These are phyloP conservation scores for Engraulis encrasicolus DNA, from an alignment of 2,113 vertebrate genomes.

Conservation along the genomic window DNA sequence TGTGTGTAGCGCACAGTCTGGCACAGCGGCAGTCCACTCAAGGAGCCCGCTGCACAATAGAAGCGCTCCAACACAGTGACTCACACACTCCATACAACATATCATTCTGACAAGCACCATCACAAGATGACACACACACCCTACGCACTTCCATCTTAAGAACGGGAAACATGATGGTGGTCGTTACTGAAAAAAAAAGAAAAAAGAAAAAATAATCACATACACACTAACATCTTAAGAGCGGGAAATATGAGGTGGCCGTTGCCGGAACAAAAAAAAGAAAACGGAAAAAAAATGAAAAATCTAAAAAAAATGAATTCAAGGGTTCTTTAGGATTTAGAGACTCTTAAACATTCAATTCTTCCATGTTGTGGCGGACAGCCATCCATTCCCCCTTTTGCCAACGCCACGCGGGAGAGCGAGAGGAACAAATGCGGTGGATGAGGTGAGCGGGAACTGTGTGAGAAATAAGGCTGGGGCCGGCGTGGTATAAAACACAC, in stretches of 20 bases:
- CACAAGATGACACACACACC: not conserved
- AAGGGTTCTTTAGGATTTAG: not conserved
- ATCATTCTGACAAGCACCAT: not conserved
- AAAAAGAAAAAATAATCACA: not conserved
- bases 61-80: not conserved
- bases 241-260: too few species aligned
- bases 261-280: too few species aligned
- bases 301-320: not conserved
- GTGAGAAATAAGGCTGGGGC: not conserved
- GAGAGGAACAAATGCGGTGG: not conserved
- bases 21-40: not conserved
- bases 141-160: not conserved
- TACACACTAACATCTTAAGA: not conserved
- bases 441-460: not conserved
- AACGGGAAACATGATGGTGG: too few species aligned
- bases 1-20: too few species aligned
- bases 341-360: not conserved
- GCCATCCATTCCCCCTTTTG: not conserved
- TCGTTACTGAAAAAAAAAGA: not conserved
- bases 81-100: not conserved
- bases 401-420: too few species aligned
- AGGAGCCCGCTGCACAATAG: not conserved
- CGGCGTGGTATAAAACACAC: not conserved
- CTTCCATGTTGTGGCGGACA: not conserved
- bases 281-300: too few species aligned